Evolutionary conservation across 2,113 vertebrate species (phyloP).

Genomic region (Protobothrops mucrosquamatus): DNA sequence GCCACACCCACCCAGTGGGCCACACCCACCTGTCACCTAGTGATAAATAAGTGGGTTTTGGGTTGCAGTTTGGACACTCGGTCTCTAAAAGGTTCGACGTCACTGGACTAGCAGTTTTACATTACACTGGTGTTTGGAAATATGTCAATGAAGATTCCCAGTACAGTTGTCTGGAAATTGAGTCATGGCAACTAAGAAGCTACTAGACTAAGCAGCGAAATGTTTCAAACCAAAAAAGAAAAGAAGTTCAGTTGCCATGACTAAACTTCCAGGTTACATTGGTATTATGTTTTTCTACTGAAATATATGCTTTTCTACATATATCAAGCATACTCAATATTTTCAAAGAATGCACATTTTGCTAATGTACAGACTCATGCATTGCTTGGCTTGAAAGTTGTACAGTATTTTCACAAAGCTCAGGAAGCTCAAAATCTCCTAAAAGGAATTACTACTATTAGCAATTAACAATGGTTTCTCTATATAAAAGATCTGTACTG

Average conservation of each 20-base stretch:
- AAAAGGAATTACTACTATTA: neutral
- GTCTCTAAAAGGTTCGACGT: too few species aligned
- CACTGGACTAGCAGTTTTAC: neutral
- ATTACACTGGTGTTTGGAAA: neutral
- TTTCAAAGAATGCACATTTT: neutral
- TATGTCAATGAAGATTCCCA: too few species aligned
- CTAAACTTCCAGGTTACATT: neutral
- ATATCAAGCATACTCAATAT: neutral
- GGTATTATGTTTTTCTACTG: neutral
- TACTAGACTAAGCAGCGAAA: neutral
- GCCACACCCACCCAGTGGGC: too few species aligned
- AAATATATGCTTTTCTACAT: neutral
- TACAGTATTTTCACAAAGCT: neutral
- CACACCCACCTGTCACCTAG: too few species aligned
- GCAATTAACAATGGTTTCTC: neutral
- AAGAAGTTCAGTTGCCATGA: neutral
- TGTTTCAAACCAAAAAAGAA: neutral
- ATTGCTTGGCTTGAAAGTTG: neutral
- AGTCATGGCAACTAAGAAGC: too few species aligned
- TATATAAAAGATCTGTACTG: neutral
- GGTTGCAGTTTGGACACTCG: too few species aligned
- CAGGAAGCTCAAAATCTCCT: neutral
- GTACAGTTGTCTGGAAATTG: too few species aligned
- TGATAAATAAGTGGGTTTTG: too few species aligned
- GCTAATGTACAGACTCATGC: neutral